Base-by-base conservation (phyloP, 2,888 invertebrate species). In the Polydrusus tereticollis region DNA sequence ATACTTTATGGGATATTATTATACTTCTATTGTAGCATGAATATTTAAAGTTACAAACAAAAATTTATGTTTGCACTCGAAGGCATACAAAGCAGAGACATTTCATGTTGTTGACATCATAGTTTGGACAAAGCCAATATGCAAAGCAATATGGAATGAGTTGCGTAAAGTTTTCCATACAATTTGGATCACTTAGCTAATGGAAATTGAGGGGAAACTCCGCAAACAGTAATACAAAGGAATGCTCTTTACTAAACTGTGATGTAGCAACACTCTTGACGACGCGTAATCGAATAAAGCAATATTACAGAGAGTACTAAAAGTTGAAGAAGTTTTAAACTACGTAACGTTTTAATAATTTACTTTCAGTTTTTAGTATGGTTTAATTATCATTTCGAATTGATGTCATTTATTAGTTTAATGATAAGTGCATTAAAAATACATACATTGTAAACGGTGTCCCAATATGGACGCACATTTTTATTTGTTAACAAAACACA, bases 91-190 rank as follows among this genome's bases (percentile, higher is more conserved):
- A 45, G 50, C 14, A 50, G 16, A 36, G 7, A 3, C 14, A 55
- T 21, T 55, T 8, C 16, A 16, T 8, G 55, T 33, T 55, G 36
- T 29, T 55, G 55, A 55, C 55, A 12, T 18, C 26, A 16, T 16
- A 55, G 36, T 36, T 36, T 12, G 36, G 33, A 36, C 52, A 23
- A 26, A 62, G 43, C 26, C 29, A 58, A 70, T 70, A 70, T 70
- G 59, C 65, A 70, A 58, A 70, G 55, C 64, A 70, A 70, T 70
- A 58, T 57, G 57, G 65, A 69, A 36, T 63, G 69, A 69, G 63
- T 63, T 64, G 29, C 64, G 43, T 70, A 50, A 65, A 65, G 50
- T 58, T 65, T 64, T 23, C 52, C 57, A 63, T 45, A 21, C 36
- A 43, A 38, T 38, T 38, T 33, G 43, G 60, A 69, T 57, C 64